Conservation (phyloP, 2,113 vertebrate genomes). For the Proterorhinus semilunaris region DNA sequence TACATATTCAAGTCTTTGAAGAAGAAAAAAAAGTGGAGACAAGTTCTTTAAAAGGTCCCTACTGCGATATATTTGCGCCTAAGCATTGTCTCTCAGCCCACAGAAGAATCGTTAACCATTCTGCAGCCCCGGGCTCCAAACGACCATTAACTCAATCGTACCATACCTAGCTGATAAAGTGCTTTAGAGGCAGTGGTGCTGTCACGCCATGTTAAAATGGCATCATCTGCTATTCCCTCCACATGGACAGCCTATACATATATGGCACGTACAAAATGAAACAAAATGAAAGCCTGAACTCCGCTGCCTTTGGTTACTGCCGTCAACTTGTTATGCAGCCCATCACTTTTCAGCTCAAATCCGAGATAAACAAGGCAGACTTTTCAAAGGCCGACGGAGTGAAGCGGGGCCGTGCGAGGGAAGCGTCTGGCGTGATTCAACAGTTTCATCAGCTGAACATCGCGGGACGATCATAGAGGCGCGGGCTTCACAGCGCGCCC, state of each 20-base stretch:
- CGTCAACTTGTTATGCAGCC: background rate
- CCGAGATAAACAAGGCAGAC: background rate
- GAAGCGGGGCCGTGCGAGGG: background rate
- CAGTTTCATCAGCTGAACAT: slow-evolving; percentile 4
- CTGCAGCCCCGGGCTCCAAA: background rate
- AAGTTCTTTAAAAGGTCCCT: no score
- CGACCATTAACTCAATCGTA: background rate
- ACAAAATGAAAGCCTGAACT: background rate
- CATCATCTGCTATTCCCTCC: background rate
- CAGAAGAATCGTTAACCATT: background rate
- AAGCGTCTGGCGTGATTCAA: background rate
- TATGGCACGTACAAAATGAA: no score
- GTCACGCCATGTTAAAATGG: background rate
- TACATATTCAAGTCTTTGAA: no score
- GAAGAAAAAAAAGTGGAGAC: no score
- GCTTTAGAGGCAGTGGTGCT: background rate
- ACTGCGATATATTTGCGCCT: no score
- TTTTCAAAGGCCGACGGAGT: background rate
- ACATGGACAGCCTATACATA: no score
- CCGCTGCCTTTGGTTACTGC: background rate
- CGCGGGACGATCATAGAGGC: background rate
- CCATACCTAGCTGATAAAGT: background rate
- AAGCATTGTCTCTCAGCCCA: background rate
- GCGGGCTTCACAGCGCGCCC: background rate
- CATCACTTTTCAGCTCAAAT: background rate